Base-by-base conservation (phyloP, 2,888 invertebrate species). In the Apamea crenata region DNA sequence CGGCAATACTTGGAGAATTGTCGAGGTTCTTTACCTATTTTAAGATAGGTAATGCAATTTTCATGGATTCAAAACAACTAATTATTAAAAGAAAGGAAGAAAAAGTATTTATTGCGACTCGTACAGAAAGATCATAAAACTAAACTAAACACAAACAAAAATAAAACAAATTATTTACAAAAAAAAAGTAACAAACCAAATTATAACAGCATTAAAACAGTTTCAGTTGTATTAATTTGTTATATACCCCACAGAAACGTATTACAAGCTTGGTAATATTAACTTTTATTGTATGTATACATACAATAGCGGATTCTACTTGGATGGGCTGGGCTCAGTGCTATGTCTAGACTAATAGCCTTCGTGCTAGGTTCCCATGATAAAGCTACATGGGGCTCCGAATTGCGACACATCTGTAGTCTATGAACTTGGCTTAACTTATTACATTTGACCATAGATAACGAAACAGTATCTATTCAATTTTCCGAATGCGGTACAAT, bases 341-440 rank as follows among this genome's bases (percentile, higher is more conserved):
- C 50, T 78, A 83, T 79, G 78, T 87, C 74, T 75, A 85, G 82
- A 84, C 79, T 85, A 85, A 88, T 82, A 89, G 81, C 85, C 83
- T 88, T 91, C 91, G 91, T 91, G 92, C 86, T 85, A 81, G 87
- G 87, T 89, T 87, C 82, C 89, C 77, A 86, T 86, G 82, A 82
- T 74, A 74, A 75, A 72, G 74, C 65, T 53, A 71, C 74, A 85
- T 68, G 40, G 74, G 53, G 44, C 47, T 32, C n/a, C 18, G 36
- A 73, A 65, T 75, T 16, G 61, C 47, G 16, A 69, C 12, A 18
- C 21, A 36, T 59, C 40, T 53, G 56, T 29, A 59, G 16, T 53
- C 53, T 72, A n/a, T 72, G 65, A 77, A 72, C 25, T 53, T 32
- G 16, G 16, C n/a, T 77, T 25, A 67, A 70, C 50, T 70, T 81